Evolutionary conservation across 2,888 invertebrate genomes (phyloP).

Genomic region (Drosophila pseudotalamancana): DNA sequence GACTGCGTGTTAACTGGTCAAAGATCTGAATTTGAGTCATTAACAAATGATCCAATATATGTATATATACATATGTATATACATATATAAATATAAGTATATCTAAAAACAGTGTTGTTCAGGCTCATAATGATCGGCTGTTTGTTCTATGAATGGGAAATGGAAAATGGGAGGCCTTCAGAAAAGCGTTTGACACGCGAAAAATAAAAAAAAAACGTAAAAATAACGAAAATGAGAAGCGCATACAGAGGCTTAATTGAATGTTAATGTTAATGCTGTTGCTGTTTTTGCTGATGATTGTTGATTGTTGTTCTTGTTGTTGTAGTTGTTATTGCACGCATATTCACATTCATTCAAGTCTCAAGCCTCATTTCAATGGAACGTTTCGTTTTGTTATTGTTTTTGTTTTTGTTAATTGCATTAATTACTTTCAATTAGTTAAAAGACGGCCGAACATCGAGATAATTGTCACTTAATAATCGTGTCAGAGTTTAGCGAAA

Average conservation of each 20-base stretch:
- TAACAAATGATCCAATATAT: background rate
- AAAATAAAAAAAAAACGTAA: conserved; percentile 63
- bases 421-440: conserved; percentile 75
- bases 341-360: conserved; percentile 3
- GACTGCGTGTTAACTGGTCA: no score
- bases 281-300: background rate
- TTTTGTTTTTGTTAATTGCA: conserved; percentile 62
- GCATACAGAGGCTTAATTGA: conserved; percentile 9
- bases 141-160: conserved; percentile 35
- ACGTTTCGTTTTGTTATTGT: background rate
- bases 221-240: conserved; percentile 56
- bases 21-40: no score
- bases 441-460: conserved; percentile 30
- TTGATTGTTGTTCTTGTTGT: conserved; percentile 2
- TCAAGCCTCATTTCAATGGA: conserved; percentile 39
- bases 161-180: conserved; percentile 24
- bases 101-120: conserved; percentile 1
- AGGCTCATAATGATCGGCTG: conserved; percentile 6
- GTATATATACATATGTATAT: no score
- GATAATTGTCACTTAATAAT: conserved; percentile 41
- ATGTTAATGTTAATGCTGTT: conserved; percentile 3
- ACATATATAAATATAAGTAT: background rate
- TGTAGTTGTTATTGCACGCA: conserved; percentile 7
- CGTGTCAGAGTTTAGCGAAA: conserved; percentile 42
- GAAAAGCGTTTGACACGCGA: conserved; percentile 58